Evolutionary conservation across 2,797 vertebrate species (phyloP).

Genomic region (Acrossocheilus fasciatus): DNA sequence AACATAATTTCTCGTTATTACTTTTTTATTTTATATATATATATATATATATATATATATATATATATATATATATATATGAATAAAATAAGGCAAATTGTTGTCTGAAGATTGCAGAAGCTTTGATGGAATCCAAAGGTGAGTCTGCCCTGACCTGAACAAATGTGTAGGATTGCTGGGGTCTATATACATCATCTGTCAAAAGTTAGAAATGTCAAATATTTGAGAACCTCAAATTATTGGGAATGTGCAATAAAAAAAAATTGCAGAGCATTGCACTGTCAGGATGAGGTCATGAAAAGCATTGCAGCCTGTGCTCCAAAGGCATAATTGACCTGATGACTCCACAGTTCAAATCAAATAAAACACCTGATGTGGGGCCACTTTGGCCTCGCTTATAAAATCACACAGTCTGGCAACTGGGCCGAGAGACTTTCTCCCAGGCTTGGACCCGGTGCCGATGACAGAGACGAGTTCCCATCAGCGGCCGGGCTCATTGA

Average conservation of each 20-base stretch:
- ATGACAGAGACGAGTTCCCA: slow-evolving; percentile 19
- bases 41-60: too few species aligned
- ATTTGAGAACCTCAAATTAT: not conserved
- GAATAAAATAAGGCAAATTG: not conserved
- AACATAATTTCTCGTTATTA: too few species aligned
- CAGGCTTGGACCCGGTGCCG: not conserved
- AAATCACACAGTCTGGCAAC: not conserved
- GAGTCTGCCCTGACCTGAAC: not conserved
- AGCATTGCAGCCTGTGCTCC: not conserved
- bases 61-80: too few species aligned
- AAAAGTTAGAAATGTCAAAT: not conserved
- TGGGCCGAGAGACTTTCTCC: slow-evolving; percentile 25
- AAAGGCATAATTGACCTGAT: slow-evolving; percentile 8
- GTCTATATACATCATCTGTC: not conserved
- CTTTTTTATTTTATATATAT: too few species aligned
- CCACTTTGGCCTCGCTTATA: slow-evolving; percentile 6
- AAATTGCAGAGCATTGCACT: not conserved
- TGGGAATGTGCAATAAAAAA: not conserved
- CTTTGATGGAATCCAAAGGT: not conserved
- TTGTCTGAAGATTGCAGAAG: not conserved
- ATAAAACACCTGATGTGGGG: slow-evolving; percentile 2
- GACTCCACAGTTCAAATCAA: not conserved
- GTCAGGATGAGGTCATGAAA: slow-evolving; percentile 1
- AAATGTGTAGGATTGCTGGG: not conserved
- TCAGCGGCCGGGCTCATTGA: slow-evolving; percentile 43